Base-by-base conservation (phyloP, 1,140 invertebrate species). In the Choristoneura fumiferana region DNA sequence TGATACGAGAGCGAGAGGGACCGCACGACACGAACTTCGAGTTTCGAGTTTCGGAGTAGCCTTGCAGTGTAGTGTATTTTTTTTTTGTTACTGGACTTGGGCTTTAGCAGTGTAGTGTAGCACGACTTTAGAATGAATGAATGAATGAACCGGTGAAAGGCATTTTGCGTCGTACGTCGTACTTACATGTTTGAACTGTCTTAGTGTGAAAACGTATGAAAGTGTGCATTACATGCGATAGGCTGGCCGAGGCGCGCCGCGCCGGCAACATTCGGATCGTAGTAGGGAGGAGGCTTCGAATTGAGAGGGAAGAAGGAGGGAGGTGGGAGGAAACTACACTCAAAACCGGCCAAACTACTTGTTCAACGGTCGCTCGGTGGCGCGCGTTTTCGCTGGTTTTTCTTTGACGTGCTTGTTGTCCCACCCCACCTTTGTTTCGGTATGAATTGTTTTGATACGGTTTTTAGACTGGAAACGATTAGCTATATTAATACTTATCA, bases 261-360 rank as follows among this genome's bases (percentile, higher is more conserved):
- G 43, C n/a, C 18, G 38, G 35, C 1, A 54, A 40, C 18, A 29
- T 15, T 15, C 6, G 22, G 2, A 14, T 29, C 12, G 45, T 36
- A 45, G 58, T 35, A 56, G 77, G 71, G 78, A 79, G 76, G 68
- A 81, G 78, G 80, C 76, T 83, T 76, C 63, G 65, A 75, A 72
- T 67, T 65, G 10, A 29, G 43, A 49, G 43, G 43, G 18, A 33
- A 49, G 43, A 49, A 49, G 43, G 67, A 69, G 63, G 67, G 72
- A 73, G 57, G 70, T 58, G 67, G 65, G 76, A 69, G 69, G 78
- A 74, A 76, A 76, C 58, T 69, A 72, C 65, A 68, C 62, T 54
- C 67, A 68, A 85, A 89, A 89, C 84, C 83, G 83, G 84, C 78
- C 78, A 81, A 84, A 84, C 86, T 62, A 83, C 84, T 86, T 78